Percentiles rank a stretch among this genome's conserved stretches.
Evolutionary conservation across 2,797 vertebrate species (phyloP).

Genomic region (Aythya fuligula): DNA sequence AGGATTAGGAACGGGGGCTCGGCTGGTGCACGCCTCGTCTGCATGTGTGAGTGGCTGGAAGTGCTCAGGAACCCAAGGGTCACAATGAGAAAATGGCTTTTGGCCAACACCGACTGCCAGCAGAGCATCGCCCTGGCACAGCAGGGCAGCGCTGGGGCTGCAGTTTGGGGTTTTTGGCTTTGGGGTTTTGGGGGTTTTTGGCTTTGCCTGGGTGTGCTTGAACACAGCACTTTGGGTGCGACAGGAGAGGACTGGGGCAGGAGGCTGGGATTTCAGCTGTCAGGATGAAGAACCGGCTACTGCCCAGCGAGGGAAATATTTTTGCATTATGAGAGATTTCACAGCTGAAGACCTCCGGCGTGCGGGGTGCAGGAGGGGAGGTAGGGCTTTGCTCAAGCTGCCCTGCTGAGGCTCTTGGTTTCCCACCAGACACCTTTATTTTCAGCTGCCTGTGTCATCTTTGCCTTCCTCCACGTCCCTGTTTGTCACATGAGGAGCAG

Average conservation of each 20-base stretch:
- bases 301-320: slow-evolving; percentile 46
- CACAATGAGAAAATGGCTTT: slow-evolving; percentile 8
- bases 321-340: slow-evolving; percentile 44
- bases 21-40: rapidly evolving
- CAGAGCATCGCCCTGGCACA: rapidly evolving
- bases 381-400: not conserved
- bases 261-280: slow-evolving; percentile 1
- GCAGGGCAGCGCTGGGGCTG: not conserved
- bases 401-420: not conserved
- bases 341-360: not conserved
- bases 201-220: not conserved
- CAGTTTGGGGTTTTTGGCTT: not conserved
- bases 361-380: not conserved
- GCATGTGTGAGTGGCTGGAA: not conserved
- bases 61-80: not conserved
- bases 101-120: not conserved
- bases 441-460: not conserved
- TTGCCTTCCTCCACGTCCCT: not conserved
- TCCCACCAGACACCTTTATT: not conserved
- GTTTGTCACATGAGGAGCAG: not conserved
- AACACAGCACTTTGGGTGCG: not conserved
- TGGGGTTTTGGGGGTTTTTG: not conserved
- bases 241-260: not conserved
- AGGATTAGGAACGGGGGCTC: too few species aligned
- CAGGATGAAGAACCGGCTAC: slow-evolving; percentile 48